A percentile compares a stretch with the other conserved stretches of the same genome.
Evolutionary conservation across 2,113 vertebrate species (phyloP).

Genomic region (Cynoglossus semilaevis): DNA sequence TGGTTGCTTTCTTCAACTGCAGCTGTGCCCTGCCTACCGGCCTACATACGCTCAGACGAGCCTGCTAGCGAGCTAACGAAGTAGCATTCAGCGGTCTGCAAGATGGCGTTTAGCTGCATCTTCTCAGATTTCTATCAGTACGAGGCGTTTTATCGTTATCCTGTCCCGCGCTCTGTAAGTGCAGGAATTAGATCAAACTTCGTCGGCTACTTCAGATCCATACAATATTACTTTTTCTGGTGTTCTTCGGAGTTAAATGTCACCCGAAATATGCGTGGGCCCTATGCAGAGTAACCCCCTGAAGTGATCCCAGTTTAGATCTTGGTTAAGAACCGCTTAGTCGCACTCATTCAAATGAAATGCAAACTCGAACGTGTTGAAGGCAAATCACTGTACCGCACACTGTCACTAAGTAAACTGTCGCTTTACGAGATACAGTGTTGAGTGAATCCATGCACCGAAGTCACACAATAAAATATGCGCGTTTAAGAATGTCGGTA

Average conservation of each 20-base stretch:
- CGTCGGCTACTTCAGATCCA: background rate
- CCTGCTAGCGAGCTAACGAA: constrained; percentile 57
- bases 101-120: constrained; percentile 75
- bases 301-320: constrained; percentile 4
- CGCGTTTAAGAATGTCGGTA: background rate
- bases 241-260: background rate
- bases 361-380: constrained; percentile 57
- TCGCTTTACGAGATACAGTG: constrained; percentile 10
- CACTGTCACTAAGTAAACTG: constrained; percentile 32
- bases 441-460: constrained; percentile 17
- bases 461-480: background rate
- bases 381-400: constrained; percentile 65
- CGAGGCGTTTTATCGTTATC: constrained; percentile 41
- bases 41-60: constrained; percentile 47
- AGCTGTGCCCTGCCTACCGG: constrained; percentile 54
- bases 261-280: background rate
- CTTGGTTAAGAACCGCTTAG: constrained; percentile 27
- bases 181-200: background rate
- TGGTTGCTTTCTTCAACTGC: constrained; percentile 1
- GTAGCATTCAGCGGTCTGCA: constrained; percentile 63
- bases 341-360: constrained; percentile 57
- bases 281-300: background rate
- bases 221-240: background rate
- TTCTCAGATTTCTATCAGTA: constrained; percentile 54
- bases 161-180: background rate